Evolutionary conservation across 1,140 invertebrate genomes (phyloP), one percentile per base, ranked within the genome.

Genomic region (Apocrypta bakeri): DNA sequence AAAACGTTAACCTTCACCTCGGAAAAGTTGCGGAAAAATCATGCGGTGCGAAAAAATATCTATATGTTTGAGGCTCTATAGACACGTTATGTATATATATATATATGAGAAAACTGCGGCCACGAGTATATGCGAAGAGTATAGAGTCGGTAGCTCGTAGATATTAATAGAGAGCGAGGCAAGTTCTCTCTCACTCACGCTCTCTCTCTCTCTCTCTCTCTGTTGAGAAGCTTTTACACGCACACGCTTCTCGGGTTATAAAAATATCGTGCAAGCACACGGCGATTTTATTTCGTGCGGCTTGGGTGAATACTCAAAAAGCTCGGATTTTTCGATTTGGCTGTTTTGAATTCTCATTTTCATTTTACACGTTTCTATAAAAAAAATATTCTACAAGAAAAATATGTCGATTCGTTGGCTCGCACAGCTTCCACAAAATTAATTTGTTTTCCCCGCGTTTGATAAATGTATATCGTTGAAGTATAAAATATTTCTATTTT

Each of bases 101-200:
- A 42, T 14, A 14, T 12, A 42, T 6, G 31, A 73, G 11, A 73
- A 40, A 73, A 24, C 14, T 29, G 68, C 68, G 29, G 12, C 37
- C 42, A 27, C 17, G 75, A 66, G 33, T 33, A 56, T 24, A 48
- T 0, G n/a, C 40, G 77, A 21, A 79, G 77, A n/a, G 68, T 71
- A 69, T 27, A 71, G 68, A 1, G 31, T 11, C 68, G 31, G 27
- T 25, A 29, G 1, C 48, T 56, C 14, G 71, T 85, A 86, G 90
- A 90, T 92, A 92, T 91, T 92, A 90, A 91, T 92, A 92, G 91
- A 90, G 88, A 75, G 85, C 87, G 87, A 89, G 89, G 87, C 88
- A 64, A 33, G 69, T 71, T 88, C 86, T 88, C 86, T 86, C 87
- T 85, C 33, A 9, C 33, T 37, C 33, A 9, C 33, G 33, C 33